These are phyloP conservation scores for Toxotes jaculatrix DNA, from an alignment of 2,113 vertebrate genomes.

Conservation along the genomic window DNA sequence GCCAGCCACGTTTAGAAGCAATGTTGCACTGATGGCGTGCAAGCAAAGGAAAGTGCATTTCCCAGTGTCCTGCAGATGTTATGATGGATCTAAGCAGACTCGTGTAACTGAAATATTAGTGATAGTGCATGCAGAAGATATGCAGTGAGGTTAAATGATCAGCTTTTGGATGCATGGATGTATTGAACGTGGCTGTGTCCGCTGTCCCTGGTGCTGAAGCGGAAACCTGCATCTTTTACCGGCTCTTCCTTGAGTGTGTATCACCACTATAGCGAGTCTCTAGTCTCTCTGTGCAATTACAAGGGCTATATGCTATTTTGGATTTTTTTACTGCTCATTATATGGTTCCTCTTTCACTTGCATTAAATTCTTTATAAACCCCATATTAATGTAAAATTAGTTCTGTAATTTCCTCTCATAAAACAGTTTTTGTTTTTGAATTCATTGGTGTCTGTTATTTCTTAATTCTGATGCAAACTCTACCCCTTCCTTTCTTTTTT, in stretches of 20 bases:
- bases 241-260: background rate
- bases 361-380: background rate
- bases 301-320: background rate
- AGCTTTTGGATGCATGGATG: background rate
- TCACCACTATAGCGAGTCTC: background rate
- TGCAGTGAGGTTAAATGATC: background rate
- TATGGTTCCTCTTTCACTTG: background rate
- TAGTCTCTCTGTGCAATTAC: background rate
- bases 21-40: slow-evolving; percentile 2
- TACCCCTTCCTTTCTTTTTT: background rate
- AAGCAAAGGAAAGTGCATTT: slow-evolving; percentile 25
- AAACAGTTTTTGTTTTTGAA: background rate
- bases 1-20: background rate
- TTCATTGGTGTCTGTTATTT: background rate
- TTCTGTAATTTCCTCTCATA: background rate
- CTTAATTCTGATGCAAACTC: background rate
- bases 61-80: slow-evolving; percentile 51
- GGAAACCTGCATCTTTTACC: slow-evolving; percentile 32
- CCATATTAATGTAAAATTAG: background rate
- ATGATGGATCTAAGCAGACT: background rate
- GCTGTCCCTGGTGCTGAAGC: slow-evolving; percentile 87
- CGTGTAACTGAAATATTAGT: background rate
- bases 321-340: background rate
- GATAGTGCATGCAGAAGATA: background rate
- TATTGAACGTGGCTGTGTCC: slow-evolving; percentile 7